A percentile compares a stretch with the other conserved stretches of the same genome.
These are phyloP conservation scores for Rhinoderma darwinii DNA, from an alignment of 2,113 vertebrate species.

Conservation along the genomic window DNA sequence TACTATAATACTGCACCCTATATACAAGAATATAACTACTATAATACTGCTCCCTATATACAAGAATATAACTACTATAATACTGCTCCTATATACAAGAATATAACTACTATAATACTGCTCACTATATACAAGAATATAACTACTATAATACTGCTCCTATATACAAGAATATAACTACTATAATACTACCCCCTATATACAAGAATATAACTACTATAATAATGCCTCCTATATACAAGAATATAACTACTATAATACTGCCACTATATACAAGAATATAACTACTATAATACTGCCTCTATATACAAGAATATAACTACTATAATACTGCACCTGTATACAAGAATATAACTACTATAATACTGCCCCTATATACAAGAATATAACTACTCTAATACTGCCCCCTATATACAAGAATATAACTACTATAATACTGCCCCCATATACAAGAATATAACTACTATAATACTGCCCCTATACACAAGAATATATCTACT, in stretches of 20 bases:
- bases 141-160: too few relatives aligned
- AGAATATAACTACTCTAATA: neutral
- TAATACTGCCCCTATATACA: slow-evolving; percentile 7
- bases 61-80: neutral
- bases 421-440: slow-evolving; percentile 7
- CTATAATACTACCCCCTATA: neutral
- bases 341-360: slow-evolving; percentile 10
- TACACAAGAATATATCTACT: too few relatives aligned
- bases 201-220: slow-evolving; percentile 2
- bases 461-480: slow-evolving; percentile 17
- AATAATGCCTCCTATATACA: too few relatives aligned
- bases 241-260: too few relatives aligned
- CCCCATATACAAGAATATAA: slow-evolving; percentile 10
- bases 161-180: neutral
- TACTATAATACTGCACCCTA: neutral
- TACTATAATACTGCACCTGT: neutral
- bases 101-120: too few relatives aligned
- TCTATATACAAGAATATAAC: too few relatives aligned
- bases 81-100: too few relatives aligned
- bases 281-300: too few relatives aligned
- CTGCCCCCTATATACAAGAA: neutral
- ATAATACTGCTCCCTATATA: neutral
- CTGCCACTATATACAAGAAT: too few relatives aligned
- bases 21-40: neutral
- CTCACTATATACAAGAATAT: too few relatives aligned